Percentiles rank a stretch among this genome's conserved stretches.
phyloP scores from a whole-genome alignment of 1,140 invertebrate genomes.

The Drosophila jambulina region DNA sequence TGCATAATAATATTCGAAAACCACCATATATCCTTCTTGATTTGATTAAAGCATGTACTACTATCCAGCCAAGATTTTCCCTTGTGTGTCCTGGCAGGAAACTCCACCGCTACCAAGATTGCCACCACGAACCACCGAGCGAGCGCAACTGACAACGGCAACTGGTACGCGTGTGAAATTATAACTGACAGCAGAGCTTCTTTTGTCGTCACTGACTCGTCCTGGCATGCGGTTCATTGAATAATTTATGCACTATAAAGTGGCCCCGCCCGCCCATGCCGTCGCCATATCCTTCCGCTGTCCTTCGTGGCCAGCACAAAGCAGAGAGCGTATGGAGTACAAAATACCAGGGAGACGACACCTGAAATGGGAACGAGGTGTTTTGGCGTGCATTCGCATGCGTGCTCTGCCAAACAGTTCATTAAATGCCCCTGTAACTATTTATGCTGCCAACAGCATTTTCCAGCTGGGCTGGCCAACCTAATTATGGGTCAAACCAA shows the following conservation, averaged over 20 bases:
- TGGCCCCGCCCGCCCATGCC: conserved; percentile 25
- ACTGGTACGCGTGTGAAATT: conserved; percentile 63
- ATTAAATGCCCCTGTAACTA: conserved; percentile 36
- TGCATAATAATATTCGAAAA: too few relatives aligned
- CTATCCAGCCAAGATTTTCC: background rate
- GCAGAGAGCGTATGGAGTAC: background rate
- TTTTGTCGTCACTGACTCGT: conserved; percentile 61
- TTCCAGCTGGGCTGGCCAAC: conserved; percentile 28
- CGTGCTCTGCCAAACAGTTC: conserved; percentile 15
- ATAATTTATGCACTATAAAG: conserved; percentile 80
- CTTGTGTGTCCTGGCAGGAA: conserved; percentile 6
- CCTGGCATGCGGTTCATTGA: conserved; percentile 72
- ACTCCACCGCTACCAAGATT: conserved; percentile 10
- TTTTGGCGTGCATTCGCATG: conserved; percentile 29
- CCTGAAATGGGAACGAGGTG: conserved; percentile 9
- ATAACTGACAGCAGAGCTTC: conserved; percentile 76
- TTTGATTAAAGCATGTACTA: too few relatives aligned
- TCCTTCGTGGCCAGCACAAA: conserved; percentile 2
- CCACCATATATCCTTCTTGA: too few relatives aligned
- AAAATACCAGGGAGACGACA: conserved; percentile 27
- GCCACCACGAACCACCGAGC: conserved; percentile 16
- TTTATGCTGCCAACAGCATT: conserved; percentile 27
- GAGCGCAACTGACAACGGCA: conserved; percentile 33
- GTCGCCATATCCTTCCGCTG: background rate
- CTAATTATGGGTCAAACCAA: conserved; percentile 41